Percentiles rank a stretch among this genome's conserved stretches.
These are phyloP conservation scores for Melanotaenia boesemani DNA, from an alignment of 2,797 vertebrate species.

Conservation along the genomic window DNA sequence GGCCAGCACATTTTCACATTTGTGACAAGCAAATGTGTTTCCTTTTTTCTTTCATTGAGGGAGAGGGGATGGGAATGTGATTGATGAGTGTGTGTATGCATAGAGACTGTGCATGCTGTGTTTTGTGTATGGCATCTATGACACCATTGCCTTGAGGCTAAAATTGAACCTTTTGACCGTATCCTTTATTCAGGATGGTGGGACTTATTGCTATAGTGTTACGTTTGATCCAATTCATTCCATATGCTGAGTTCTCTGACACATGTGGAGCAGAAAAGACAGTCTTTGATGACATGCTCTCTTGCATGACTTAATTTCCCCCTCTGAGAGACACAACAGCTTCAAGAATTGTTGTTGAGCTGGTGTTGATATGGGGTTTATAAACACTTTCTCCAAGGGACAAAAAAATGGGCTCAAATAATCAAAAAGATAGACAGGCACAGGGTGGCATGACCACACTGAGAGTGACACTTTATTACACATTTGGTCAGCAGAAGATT, in stretches of 20 bases:
- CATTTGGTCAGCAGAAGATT: constrained; percentile 53
- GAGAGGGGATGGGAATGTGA: constrained; percentile 48
- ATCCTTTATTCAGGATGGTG: constrained; percentile 70
- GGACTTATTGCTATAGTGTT: constrained; percentile 75
- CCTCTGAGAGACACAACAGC: constrained; percentile 29
- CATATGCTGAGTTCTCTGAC: constrained; percentile 71
- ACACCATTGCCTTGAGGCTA: constrained; percentile 67
- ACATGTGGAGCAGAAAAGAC: constrained; percentile 65
- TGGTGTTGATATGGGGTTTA: constrained; percentile 41
- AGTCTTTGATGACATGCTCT: constrained; percentile 69
- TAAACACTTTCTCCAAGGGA: constrained; percentile 26
- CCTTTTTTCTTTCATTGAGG: constrained; percentile 38
- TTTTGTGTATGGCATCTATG: constrained; percentile 40
- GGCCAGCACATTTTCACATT: constrained; percentile 38
- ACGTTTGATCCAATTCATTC: constrained; percentile 75
- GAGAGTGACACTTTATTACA: constrained; percentile 48
- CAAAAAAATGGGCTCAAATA: constrained; percentile 7
- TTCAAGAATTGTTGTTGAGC: constrained; percentile 29
- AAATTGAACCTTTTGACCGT: constrained; percentile 73
- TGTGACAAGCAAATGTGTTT: constrained; percentile 44
- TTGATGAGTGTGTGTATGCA: constrained; percentile 39
- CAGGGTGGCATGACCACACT: constrained; percentile 3
- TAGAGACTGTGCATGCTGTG: constrained; percentile 21
- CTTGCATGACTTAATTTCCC: constrained; percentile 65
- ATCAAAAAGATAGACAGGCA: constrained; percentile 23